Conservation (phyloP, 2,888 invertebrate species). For the Drosophila dives region DNA sequence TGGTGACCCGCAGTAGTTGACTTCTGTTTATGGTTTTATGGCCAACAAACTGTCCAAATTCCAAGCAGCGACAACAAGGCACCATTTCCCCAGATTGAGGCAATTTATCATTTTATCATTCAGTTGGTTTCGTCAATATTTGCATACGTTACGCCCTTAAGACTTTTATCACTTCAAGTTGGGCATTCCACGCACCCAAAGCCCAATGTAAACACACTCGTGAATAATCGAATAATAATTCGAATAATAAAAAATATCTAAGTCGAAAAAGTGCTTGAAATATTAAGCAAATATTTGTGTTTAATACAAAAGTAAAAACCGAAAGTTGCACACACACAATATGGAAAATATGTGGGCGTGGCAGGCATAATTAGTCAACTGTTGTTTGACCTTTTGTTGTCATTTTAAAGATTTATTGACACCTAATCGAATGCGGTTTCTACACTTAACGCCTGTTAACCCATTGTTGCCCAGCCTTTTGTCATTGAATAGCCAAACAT, state of each 20-base stretch:
- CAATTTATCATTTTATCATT: slow-evolving; percentile 8
- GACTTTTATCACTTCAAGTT: slow-evolving; percentile 26
- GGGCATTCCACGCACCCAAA: slow-evolving; percentile 11
- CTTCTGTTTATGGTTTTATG: slow-evolving; percentile 42
- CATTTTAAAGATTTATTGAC: slow-evolving; percentile 53
- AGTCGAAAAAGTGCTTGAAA: slow-evolving; percentile 26
- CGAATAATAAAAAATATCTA: background rate
- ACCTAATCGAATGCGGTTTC: slow-evolving; percentile 38
- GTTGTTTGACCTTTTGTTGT: slow-evolving; percentile 56
- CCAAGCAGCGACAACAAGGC: slow-evolving; percentile 9
- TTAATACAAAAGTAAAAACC: slow-evolving; percentile 34
- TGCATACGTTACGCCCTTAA: slow-evolving; percentile 38
- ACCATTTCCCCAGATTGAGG: background rate
- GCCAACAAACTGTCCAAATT: slow-evolving; percentile 14
- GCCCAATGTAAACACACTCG: slow-evolving; percentile 27
- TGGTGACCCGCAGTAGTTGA: slow-evolving; percentile 60
- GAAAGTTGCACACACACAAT: slow-evolving; percentile 42
- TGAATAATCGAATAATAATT: slow-evolving; percentile 30
- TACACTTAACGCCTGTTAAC: slow-evolving; percentile 28
- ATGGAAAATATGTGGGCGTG: slow-evolving; percentile 54
- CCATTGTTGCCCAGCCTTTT: slow-evolving; percentile 23
- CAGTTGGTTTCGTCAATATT: slow-evolving; percentile 40
- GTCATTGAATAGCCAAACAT: slow-evolving; percentile 19
- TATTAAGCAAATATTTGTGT: slow-evolving; percentile 60
- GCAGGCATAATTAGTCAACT: slow-evolving; percentile 38